A percentile compares a stretch with the other conserved stretches of the same genome.
Conservation (phyloP, 2,113 vertebrate genomes). For the Neomonachus schauinslandi region DNA sequence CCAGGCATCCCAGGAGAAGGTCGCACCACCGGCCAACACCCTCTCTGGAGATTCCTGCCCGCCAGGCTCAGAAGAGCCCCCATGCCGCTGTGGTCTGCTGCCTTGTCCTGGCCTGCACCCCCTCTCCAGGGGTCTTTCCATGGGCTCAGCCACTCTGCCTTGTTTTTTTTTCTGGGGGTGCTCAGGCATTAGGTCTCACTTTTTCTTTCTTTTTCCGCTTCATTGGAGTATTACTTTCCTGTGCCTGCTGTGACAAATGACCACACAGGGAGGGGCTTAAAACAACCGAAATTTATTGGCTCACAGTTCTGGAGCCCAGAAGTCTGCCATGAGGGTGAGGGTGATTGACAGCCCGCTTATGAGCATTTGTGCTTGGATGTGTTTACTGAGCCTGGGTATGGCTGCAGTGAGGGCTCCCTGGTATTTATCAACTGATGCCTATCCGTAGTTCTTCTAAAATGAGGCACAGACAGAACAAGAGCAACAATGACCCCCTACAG, state of each 20-base stretch:
- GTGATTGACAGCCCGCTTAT: neutral
- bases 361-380: neutral
- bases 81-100: rapidly evolving
- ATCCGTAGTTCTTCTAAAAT: neutral
- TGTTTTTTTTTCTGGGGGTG: too few relatives aligned
- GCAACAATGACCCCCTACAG: rapidly evolving
- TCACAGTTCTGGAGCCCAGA: neutral
- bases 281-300: too few relatives aligned
- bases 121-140: neutral
- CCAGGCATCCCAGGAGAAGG: neutral
- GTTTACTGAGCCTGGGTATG: neutral
- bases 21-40: neutral
- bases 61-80: neutral
- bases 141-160: too few relatives aligned
- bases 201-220: neutral
- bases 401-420: neutral
- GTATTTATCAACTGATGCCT: neutral
- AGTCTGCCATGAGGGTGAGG: too few relatives aligned
- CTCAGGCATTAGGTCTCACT: neutral
- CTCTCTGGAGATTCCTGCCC: too few relatives aligned
- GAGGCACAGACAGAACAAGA: neutral
- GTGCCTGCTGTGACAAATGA: neutral
- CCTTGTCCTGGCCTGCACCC: neutral
- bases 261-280: neutral
- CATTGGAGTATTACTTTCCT: neutral